Evolutionary conservation across 2,113 vertebrate species (phyloP).

Genomic region (Ceyx cyanopectus): DNA sequence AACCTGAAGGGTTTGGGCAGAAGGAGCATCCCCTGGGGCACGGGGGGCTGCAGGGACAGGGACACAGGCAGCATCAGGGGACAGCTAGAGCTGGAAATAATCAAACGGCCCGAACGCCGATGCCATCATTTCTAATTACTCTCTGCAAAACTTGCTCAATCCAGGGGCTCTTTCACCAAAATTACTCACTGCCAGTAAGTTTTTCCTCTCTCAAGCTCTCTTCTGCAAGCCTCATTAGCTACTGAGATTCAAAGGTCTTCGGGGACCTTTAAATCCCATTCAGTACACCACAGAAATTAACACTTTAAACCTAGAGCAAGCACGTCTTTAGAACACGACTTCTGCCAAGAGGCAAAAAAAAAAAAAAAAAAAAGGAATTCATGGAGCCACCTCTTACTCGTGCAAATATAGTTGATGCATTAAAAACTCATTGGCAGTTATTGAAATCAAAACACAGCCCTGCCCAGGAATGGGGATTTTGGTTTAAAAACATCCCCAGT

Average conservation of each 20-base stretch:
- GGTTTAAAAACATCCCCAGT: neutral
- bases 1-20: neutral
- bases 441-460: neutral
- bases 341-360: conserved; percentile 8
- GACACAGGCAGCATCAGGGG: neutral
- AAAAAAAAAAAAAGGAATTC: neutral
- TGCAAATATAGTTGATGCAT: neutral
- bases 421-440: neutral
- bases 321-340: neutral
- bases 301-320: conserved; percentile 44
- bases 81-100: conserved; percentile 37
- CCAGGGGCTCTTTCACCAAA: neutral
- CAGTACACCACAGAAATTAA: conserved; percentile 50
- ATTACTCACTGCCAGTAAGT: conserved; percentile 45
- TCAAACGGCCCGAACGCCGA: neutral
- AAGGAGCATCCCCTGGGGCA: neutral
- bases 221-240: conserved; percentile 43
- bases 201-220: conserved; percentile 9
- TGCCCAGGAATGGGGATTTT: neutral
- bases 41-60: neutral
- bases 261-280: conserved; percentile 51
- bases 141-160: conserved; percentile 26
- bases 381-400: neutral
- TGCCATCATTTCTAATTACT: neutral
- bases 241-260: conserved; percentile 56